Evolutionary conservation across 1,140 invertebrate genomes (phyloP), one percentile per base, ranked within the genome.

Genomic region (Semibalanus balanoides): DNA sequence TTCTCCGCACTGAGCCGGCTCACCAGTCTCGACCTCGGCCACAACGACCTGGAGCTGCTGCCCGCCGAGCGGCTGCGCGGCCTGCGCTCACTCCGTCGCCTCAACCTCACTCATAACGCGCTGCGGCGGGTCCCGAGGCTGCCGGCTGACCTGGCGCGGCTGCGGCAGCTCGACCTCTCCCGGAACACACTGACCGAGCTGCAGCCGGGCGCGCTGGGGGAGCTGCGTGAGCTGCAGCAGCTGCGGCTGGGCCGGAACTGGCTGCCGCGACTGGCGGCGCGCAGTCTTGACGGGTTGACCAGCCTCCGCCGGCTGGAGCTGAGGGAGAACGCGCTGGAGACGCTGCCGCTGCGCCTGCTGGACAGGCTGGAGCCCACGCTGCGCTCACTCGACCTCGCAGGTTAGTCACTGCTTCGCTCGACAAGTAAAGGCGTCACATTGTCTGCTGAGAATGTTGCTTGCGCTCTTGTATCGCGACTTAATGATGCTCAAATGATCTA

Each of bases 61-160:
- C 93, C 93, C 0, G 89, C 92, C 82, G 94, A 96, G 82, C 85
- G 94, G 75, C 84, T 96, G 17, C 89, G 91, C 81, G 93, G 93
- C 7, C 84, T 96, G 69, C 87, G 87, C 78, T 86, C 89, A 76
- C 84, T 94, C 43, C 84, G 90, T 71, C 81, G 89, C 31, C 84
- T 96, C 5, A 96, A 96, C 85, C 85, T 95, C 17, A 93, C 93
- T 1, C 88, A 90, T 78, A 96, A 96, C 83, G 87, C 86, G 43
- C 84, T 96, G 14, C 90, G 90, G 81, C 91, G 93, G 79, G 84
- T 96, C 0, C 92, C 93, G 82, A 90, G 93, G 78, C 94, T 96
- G 82, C 91, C 92, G 9, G 80, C 85, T 0, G 92, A 95, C 82
- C 84, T 95, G 29, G 88, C 89, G 74, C 88, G 88, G 25, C 82